Percentiles rank a stretch among this genome's conserved stretches.
Conservation (phyloP, 1,140 invertebrate species). For the Drosophila simulans region DNA sequence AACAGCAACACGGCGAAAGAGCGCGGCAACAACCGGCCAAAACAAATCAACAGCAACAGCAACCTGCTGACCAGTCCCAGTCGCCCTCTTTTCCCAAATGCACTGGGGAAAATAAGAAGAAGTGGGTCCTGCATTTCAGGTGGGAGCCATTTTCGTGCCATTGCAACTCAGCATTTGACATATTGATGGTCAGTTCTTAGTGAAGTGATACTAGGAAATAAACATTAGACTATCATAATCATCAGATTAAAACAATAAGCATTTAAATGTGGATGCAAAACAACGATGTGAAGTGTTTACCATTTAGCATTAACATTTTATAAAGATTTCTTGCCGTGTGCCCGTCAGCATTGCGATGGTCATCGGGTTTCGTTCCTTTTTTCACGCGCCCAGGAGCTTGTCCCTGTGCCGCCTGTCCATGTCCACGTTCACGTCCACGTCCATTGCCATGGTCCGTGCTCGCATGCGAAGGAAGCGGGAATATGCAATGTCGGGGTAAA, state of each 20-base stretch:
- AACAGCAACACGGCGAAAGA: slow-evolving; percentile 39
- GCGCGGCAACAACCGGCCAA: slow-evolving; percentile 56
- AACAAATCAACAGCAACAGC: slow-evolving; percentile 63
- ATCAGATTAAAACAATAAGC: too few relatives aligned
- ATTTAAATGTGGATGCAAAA: too few relatives aligned
- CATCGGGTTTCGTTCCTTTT: slow-evolving; percentile 47
- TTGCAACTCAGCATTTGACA: too few relatives aligned
- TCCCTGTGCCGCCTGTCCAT: slow-evolving; percentile 17
- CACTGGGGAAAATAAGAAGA: slow-evolving; percentile 9
- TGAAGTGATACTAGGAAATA: too few relatives aligned
- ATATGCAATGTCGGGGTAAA: slow-evolving; percentile 60
- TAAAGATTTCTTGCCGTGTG: slow-evolving; percentile 1
- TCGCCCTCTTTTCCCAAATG: slow-evolving; percentile 15
- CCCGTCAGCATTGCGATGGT: slow-evolving; percentile 44
- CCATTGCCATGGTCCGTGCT: slow-evolving; percentile 21
- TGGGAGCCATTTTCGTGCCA: too few relatives aligned
- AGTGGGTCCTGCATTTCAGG: too few relatives aligned
- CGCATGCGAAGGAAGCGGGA: slow-evolving; percentile 44
- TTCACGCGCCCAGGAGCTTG: slow-evolving; percentile 63
- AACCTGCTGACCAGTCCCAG: slow-evolving; percentile 73
- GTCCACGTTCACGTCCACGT: slow-evolving; percentile 6
- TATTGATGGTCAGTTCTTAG: too few relatives aligned
- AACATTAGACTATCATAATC: too few relatives aligned
- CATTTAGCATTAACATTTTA: too few relatives aligned
- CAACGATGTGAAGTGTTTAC: too few relatives aligned